Base-by-base conservation (phyloP, 1,140 invertebrate genomes). In the Drosophila lowei region DNA sequence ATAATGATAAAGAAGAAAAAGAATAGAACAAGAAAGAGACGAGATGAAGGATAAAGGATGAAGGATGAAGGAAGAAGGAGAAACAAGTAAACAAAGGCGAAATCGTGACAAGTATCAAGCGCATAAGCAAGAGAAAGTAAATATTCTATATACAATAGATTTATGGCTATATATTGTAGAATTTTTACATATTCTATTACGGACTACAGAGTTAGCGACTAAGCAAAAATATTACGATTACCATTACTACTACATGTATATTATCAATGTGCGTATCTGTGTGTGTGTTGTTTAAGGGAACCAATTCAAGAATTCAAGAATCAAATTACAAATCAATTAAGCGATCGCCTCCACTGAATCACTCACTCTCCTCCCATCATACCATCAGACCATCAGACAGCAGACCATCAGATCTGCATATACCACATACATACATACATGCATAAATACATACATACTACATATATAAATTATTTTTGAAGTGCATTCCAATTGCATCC, bases 301-400 rank as follows among this genome's bases (percentile, higher is more conserved):
- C 80, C 79, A 84, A 83, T 83, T 84, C 78, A 72, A 70, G 72
- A 58, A 77, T 77, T 77, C 72, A 65, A 77, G 53, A 72, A 53
- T 73, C 76, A 77, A 79, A 79, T 84, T 61, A 72, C 65, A 74
- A 67, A 83, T 84, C 79, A 83, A 79, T 84, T 84, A 84, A 75
- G 53, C 58, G 49, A 77, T 11, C 54, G 71, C 74, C 64, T 80
- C 72, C 76, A 72, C 42, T 44, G 44, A 74, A 68, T 48, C 62
- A 25, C 4, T 25, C 46, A 61, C 67, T 34, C 38, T 63, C 55
- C 62, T 46, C 21, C 44, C 30, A 30, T 30, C 0, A 30, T 1
- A 30, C 6, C 28, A 28, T 9, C 30, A 30, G 30, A 59, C 28
- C 23, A 60, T 50, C 46, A 72, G 41, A 54, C 23, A 25, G 23